Evolutionary conservation across 2,113 vertebrate species (phyloP), one percentile per base, ranked within the genome.

Genomic region (Cynocephalus volans): DNA sequence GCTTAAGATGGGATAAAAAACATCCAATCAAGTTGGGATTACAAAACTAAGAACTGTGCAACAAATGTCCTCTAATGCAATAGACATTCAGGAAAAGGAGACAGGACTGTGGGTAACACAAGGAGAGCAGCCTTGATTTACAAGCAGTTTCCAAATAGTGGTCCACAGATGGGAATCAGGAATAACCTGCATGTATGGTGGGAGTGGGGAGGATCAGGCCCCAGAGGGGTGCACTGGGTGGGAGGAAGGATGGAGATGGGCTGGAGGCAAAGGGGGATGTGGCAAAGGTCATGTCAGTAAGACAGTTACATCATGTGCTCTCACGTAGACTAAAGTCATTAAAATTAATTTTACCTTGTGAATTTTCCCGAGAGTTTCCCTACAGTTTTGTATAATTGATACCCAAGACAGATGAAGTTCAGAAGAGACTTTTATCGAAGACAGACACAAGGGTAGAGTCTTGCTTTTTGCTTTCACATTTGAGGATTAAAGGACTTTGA

Each of bases 401-500:
- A 88, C 21, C 80, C 24, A 76, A 97, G n/a, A 88, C 60, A 28
- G 48, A 70, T 45, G 33, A 75, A 56, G 67, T 86, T 65, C 62
- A 89, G 81, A 70, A 84, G 58, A 87, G 15, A 60, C 36, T 69
- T 87, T 95, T 75, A 91, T 95, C 26, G 28, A 84, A 69, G 26
- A 72, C 1, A 92, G 67, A 94, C 69, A 73, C 48, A 77, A 84
- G 93, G 70, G 86, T 23, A 93, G 82, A 67, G 36, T 2, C 70
- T 85, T 82, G 56, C 45, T 45, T 81, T 77, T 81, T 72, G n/a
- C 58, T 89, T 95, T 97, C 88, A 90, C 80, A 23, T 56, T 21
- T 95, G 52, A 77, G 76, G 41, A 90, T 93, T 94, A 96, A 92
- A 84, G 36, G 52, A 79, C 62, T 92, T 89, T 17, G 19, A 33